Conservation (phyloP, 2,888 invertebrate genomes). For the Miltochrista miniata region DNA sequence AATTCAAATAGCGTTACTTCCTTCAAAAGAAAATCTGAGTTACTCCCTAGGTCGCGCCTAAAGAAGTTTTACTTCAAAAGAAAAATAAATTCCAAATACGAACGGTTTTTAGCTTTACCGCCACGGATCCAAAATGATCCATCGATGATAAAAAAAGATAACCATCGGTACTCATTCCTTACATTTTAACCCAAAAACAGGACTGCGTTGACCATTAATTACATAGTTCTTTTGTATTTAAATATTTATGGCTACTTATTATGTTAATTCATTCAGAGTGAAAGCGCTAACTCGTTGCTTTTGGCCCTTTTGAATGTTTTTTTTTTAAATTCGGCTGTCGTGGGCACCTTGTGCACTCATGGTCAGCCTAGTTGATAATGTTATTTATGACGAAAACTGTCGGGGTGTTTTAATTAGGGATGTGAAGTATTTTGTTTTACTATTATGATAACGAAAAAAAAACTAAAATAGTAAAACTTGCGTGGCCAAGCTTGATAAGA, state of each 20-base stretch:
- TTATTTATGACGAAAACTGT: slow-evolving; percentile 27
- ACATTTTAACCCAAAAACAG: slow-evolving; percentile 58
- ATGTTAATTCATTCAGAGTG: slow-evolving; percentile 73
- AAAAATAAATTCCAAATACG: slow-evolving; percentile 23
- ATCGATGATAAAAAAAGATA: slow-evolving; percentile 50
- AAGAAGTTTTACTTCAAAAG: no score
- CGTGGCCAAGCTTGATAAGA: no score
- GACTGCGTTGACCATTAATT: slow-evolving; percentile 58
- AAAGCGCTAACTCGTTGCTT: slow-evolving; percentile 65
- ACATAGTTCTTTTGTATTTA: slow-evolving; percentile 46
- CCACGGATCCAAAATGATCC: slow-evolving; percentile 48
- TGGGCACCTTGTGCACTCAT: slow-evolving; percentile 10
- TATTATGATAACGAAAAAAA: not conserved
- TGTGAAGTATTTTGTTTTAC: slow-evolving; percentile 13
- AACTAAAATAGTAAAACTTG: slow-evolving; percentile 2
- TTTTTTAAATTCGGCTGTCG: slow-evolving; percentile 3
- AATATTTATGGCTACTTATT: slow-evolving; percentile 49
- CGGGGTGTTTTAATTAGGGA: slow-evolving; percentile 31
- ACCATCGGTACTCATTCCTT: slow-evolving; percentile 52
- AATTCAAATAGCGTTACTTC: no score
- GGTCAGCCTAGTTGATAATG: slow-evolving; percentile 18
- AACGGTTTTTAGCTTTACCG: slow-evolving; percentile 45
- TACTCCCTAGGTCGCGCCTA: no score
- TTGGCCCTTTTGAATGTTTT: slow-evolving; percentile 17
- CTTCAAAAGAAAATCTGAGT: no score